These are phyloP conservation scores for Bradypodion ventrale DNA, from an alignment of 2,797 vertebrate species.

Conservation along the genomic window DNA sequence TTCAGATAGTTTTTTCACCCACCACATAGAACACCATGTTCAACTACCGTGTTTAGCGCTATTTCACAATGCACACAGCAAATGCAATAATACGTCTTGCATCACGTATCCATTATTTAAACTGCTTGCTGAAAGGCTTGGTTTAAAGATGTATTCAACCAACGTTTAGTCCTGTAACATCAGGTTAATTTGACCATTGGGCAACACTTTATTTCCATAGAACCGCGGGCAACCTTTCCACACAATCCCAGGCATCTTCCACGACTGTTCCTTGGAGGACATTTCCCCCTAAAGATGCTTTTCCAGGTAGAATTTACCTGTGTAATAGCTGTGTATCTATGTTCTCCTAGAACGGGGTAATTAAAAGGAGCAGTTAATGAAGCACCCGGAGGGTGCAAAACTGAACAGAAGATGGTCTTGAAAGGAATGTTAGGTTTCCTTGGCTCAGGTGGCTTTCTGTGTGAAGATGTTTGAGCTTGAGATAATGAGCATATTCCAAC, in stretches of 20 bases:
- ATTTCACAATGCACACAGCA: no score
- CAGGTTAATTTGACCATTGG: neutral
- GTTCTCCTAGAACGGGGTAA: no score
- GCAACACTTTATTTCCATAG: neutral
- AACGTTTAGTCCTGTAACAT: neutral
- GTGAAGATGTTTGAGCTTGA: neutral
- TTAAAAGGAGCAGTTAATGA: neutral
- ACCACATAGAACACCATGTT: no score
- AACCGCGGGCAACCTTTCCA: no score
- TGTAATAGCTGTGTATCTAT: no score
- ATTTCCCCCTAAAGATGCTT: neutral
- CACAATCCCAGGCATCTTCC: neutral
- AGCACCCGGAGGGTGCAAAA: neutral
- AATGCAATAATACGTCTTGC: no score
- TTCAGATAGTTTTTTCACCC: no score
- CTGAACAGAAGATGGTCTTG: neutral
- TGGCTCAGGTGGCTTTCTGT: no score
- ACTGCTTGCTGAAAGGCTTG: neutral
- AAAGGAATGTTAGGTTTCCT: neutral
- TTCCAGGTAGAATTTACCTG: neutral
- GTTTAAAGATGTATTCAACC: neutral
- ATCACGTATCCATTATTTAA: neutral
- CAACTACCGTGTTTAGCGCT: no score
- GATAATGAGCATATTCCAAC: neutral
- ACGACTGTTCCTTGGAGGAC: neutral